Conservation (phyloP, 2,888 invertebrate species). For the Dusona sp. region DNA sequence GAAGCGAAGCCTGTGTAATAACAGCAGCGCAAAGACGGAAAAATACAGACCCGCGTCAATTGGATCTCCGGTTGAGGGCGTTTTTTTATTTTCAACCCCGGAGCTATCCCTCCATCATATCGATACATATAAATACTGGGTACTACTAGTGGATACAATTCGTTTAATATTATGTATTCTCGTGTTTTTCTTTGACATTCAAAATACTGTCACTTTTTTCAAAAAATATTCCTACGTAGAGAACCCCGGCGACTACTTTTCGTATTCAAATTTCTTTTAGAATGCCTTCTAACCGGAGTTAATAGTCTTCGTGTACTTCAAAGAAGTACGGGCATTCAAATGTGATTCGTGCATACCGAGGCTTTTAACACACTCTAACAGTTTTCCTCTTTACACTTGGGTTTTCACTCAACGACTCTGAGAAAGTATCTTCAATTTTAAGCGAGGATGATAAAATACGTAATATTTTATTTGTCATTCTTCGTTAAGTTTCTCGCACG, state of each 20-base stretch:
- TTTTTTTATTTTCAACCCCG: slow-evolving; percentile 9
- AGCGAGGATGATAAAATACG: background rate
- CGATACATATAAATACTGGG: background rate
- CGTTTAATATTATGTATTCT: background rate
- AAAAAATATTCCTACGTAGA: background rate
- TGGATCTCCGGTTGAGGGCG: slow-evolving; percentile 55
- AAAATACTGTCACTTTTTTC: background rate
- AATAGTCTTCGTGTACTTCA: background rate
- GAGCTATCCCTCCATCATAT: slow-evolving; percentile 42
- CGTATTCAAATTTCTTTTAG: no score
- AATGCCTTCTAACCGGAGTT: background rate
- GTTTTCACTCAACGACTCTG: background rate
- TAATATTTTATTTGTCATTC: background rate
- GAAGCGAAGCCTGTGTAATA: slow-evolving; percentile 29
- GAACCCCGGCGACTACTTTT: background rate
- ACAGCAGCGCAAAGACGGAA: slow-evolving; percentile 39
- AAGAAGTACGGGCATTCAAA: background rate
- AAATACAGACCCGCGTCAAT: slow-evolving; percentile 58
- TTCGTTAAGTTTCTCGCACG: background rate
- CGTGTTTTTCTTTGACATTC: background rate
- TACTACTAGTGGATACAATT: background rate
- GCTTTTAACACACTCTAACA: background rate
- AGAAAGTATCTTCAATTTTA: background rate
- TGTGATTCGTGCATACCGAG: background rate
- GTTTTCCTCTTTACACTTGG: background rate